Evolutionary conservation across 2,888 invertebrate species (phyloP).

Genomic region (Chouioia cunea): DNA sequence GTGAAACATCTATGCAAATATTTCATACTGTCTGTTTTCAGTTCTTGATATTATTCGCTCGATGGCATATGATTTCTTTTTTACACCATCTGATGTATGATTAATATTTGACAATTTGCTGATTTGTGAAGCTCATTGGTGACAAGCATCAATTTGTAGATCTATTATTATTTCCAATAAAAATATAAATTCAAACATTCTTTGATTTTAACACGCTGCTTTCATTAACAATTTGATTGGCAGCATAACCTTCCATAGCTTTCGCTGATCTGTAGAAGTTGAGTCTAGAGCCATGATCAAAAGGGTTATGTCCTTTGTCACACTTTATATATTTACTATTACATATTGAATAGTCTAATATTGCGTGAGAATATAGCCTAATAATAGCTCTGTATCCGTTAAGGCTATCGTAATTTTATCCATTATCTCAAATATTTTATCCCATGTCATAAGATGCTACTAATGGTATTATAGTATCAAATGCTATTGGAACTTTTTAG

Average conservation of each 20-base stretch:
- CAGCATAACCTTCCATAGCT: conserved; percentile 55
- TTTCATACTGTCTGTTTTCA: too few relatives aligned
- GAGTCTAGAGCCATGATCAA: conserved; percentile 51
- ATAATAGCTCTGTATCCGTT: too few relatives aligned
- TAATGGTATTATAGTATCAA: too few relatives aligned
- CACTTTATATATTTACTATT: conserved; percentile 48
- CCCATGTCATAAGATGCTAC: too few relatives aligned
- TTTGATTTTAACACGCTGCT: conserved; percentile 46
- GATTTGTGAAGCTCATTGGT: conserved; percentile 41
- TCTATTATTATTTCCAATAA: conserved; percentile 53
- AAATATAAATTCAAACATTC: conserved; percentile 49
- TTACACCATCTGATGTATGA: conserved; percentile 48
- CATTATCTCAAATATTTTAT: too few relatives aligned
- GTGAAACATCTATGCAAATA: too few relatives aligned
- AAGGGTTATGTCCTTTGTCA: conserved; percentile 39
- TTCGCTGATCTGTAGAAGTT: conserved; percentile 54
- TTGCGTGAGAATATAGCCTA: too few relatives aligned
- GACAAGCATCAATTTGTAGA: conserved; percentile 50
- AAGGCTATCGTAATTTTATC: too few relatives aligned
- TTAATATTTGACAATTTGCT: conserved; percentile 52
- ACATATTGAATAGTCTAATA: conserved; percentile 17
- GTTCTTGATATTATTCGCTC: too few relatives aligned
- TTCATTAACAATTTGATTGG: conserved; percentile 40
- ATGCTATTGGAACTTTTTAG: too few relatives aligned
- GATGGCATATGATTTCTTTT: conserved; percentile 8